phyloP scores from a whole-genome alignment of 2,113 vertebrate species.

The Phasianus colchicus region DNA sequence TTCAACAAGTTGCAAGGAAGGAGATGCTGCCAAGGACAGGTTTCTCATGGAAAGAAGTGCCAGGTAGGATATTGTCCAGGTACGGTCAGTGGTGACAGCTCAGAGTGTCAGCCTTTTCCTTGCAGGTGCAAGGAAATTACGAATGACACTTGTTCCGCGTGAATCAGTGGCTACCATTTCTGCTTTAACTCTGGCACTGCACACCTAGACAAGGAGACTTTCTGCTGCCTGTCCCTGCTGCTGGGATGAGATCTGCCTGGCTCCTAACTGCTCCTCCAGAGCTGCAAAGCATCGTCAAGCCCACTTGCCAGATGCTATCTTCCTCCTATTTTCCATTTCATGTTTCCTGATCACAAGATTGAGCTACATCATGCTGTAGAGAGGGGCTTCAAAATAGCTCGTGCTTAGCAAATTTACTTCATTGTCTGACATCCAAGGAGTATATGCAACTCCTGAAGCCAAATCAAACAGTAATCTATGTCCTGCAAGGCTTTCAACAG shows the following conservation, averaged over 20 bases:
- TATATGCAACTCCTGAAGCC: neutral
- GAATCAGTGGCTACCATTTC: neutral
- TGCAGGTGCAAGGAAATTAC: neutral
- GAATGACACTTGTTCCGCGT: neutral
- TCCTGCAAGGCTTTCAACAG: neutral
- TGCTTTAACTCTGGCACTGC: neutral
- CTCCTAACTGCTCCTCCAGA: neutral
- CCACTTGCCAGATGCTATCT: neutral
- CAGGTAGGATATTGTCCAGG: neutral
- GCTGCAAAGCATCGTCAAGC: neutral
- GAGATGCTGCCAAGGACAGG: neutral
- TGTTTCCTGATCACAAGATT: neutral
- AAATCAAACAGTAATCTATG: conserved; percentile 23
- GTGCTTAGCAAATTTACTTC: conserved; percentile 18
- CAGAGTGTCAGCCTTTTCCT: neutral
- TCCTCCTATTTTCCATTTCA: neutral
- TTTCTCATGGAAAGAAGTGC: neutral
- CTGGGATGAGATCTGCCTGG: neutral
- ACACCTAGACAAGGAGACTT: neutral
- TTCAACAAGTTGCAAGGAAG: conserved; percentile 7
- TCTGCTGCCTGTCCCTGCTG: neutral
- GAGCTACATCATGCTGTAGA: neutral
- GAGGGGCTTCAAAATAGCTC: neutral
- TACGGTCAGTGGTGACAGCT: neutral
- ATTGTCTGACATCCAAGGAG: neutral